Conservation (phyloP, 2,113 vertebrate genomes). For the Cisticola juncidis region DNA sequence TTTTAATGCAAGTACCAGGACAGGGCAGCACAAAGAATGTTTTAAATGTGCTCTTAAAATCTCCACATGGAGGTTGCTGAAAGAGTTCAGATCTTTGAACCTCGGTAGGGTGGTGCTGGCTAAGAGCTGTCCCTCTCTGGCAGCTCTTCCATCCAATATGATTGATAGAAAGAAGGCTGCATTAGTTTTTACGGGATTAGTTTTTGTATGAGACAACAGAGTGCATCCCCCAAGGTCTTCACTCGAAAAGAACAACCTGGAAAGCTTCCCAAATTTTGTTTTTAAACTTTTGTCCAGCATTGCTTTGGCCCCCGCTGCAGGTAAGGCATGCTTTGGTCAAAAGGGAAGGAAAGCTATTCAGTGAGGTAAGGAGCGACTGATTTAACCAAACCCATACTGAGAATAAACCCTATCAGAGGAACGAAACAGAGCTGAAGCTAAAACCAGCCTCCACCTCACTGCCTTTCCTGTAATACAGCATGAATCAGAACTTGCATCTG, state of each 20-base stretch:
- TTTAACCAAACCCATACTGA: neutral
- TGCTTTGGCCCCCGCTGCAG: neutral
- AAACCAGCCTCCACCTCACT: neutral
- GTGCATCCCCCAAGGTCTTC: neutral
- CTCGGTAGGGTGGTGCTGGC: neutral
- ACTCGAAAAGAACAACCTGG: neutral
- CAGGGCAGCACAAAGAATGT: neutral
- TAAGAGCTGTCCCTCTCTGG: neutral
- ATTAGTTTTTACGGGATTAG: neutral
- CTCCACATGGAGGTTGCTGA: constrained; percentile 14
- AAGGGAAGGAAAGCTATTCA: neutral
- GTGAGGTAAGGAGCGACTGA: neutral
- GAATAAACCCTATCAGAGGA: neutral
- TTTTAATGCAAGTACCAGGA: neutral
- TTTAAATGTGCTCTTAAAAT: constrained; percentile 30
- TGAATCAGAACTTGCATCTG: neutral
- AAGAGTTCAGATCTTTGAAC: constrained; percentile 8
- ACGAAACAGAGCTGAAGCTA: neutral
- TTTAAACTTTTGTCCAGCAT: neutral
- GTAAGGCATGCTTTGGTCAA: neutral
- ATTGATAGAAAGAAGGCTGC: neutral
- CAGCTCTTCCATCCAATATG: neutral
- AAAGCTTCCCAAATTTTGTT: neutral
- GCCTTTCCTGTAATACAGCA: neutral
- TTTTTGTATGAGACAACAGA: neutral